A percentile compares a stretch with the other conserved stretches of the same genome.
These are phyloP conservation scores for Propithecus perrieri DNA, from an alignment of 2,797 vertebrate genomes.

Conservation along the genomic window DNA sequence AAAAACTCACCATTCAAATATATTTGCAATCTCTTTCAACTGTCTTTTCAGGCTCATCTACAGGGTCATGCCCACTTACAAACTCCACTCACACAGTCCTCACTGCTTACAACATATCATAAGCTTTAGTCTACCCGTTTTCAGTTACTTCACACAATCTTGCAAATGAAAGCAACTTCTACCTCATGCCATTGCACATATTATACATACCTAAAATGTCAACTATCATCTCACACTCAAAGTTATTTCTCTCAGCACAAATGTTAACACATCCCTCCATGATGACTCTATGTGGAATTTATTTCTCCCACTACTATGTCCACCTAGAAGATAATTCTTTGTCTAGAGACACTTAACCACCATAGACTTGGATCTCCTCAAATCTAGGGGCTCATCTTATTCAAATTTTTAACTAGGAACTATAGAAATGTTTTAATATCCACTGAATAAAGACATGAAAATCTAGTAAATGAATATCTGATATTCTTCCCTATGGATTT, in stretches of 20 bases:
- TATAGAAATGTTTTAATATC: neutral
- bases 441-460: neutral
- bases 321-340: neutral
- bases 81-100: neutral
- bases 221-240: neutral
- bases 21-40: neutral
- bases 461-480: neutral
- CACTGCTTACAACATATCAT: neutral
- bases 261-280: neutral
- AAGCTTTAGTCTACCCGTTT: neutral
- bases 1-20: neutral
- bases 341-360: neutral
- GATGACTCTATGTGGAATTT: neutral
- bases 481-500: neutral
- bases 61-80: neutral
- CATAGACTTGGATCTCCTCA: neutral
- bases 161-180: neutral
- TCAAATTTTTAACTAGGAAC: neutral
- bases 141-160: neutral
- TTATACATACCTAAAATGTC: neutral
- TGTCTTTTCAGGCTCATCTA: neutral
- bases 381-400: neutral
- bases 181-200: too few relatives aligned
- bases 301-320: neutral
- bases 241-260: neutral